These are phyloP conservation scores for Seriola rivoliana DNA, from an alignment of 2,113 vertebrate genomes.

Conservation along the genomic window DNA sequence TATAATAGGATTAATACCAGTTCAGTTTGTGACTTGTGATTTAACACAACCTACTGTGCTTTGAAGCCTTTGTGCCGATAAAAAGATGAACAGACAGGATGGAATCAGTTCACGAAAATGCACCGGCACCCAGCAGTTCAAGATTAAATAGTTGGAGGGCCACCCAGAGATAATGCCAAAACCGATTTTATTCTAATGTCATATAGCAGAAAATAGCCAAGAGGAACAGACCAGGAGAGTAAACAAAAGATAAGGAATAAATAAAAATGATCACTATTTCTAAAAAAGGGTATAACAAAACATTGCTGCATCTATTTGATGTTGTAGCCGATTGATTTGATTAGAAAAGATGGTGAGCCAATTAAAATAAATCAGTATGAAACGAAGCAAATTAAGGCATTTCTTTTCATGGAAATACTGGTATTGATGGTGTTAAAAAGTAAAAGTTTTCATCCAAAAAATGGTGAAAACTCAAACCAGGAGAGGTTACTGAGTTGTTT, in stretches of 20 bases:
- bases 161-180: constrained; percentile 42
- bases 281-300: not conserved
- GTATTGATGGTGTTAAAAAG: not conserved
- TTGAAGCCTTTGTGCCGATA: constrained; percentile 42
- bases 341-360: constrained; percentile 15
- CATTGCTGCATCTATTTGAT: not conserved
- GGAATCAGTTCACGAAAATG: constrained; percentile 48
- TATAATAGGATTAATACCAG: constrained; percentile 24
- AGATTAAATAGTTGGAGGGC: constrained; percentile 43
- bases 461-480: not conserved
- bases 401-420: not conserved
- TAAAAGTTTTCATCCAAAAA: too few species aligned
- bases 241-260: constrained; percentile 42
- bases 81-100: constrained; percentile 51
- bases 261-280: not conserved
- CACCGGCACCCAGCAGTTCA: constrained; percentile 34
- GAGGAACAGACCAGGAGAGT: constrained; percentile 1
- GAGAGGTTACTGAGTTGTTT: not conserved
- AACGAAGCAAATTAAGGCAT: not conserved
- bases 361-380: constrained; percentile 15
- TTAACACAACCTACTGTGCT: constrained; percentile 32
- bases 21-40: constrained; percentile 31
- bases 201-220: constrained; percentile 26
- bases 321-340: constrained; percentile 7
- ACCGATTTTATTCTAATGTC: constrained; percentile 47